Evolutionary conservation across 2,113 vertebrate genomes (phyloP).

Genomic region (Prunella himalayana): DNA sequence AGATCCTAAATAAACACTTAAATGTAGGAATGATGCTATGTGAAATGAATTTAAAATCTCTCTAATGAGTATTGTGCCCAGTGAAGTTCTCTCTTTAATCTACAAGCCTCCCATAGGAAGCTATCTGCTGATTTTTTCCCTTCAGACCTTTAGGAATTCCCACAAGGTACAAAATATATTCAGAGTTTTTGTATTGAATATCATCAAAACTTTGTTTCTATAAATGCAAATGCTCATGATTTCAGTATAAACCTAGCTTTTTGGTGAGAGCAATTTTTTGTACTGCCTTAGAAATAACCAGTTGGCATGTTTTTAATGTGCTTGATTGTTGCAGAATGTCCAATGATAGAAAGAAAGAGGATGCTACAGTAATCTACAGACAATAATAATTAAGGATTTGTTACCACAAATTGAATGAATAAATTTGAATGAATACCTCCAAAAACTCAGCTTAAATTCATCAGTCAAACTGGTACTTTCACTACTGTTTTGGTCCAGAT

Average conservation of each 20-base stretch:
- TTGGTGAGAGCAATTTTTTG: constrained; percentile 3
- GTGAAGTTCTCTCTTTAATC: constrained; percentile 26
- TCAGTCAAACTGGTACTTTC: background rate
- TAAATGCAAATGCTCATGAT: background rate
- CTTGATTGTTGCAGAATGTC: background rate
- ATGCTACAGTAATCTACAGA: background rate
- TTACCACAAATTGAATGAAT: background rate
- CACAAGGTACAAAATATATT: background rate
- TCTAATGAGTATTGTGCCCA: constrained; percentile 3
- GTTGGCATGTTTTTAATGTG: background rate
- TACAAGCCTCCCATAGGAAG: background rate
- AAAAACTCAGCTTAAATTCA: background rate
- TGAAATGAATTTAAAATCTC: background rate
- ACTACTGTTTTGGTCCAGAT: background rate
- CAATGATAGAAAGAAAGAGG: background rate
- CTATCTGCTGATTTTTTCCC: constrained; percentile 11
- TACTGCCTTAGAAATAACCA: background rate
- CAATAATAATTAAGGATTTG: background rate
- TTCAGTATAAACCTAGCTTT: background rate
- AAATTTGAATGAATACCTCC: background rate
- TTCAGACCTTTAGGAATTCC: background rate
- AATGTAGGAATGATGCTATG: background rate
- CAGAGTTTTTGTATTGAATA: background rate
- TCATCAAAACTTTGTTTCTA: constrained; percentile 19
- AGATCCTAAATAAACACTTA: background rate